Evolutionary conservation across 2,797 vertebrate genomes (phyloP), one percentile per base, ranked within the genome.

Genomic region (Chromobotia macracanthus): DNA sequence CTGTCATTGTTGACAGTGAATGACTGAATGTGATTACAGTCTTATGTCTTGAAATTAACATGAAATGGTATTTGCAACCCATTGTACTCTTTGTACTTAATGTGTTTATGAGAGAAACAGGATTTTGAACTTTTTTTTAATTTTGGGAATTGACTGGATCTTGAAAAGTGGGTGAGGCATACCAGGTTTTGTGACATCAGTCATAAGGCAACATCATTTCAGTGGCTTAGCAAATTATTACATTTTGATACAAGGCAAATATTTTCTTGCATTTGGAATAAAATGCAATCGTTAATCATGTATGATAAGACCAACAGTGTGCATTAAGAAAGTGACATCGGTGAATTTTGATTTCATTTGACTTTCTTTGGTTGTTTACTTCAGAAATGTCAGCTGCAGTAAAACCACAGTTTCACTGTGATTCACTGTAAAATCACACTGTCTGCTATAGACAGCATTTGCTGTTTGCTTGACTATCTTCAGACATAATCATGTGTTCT

Each of bases 381-480:
- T 44, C 41, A 44, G 41, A 44, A 44, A 44, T 10, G 9, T 44
- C 41, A 44, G 41, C 50, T 51, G 16, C 18, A 53, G 50, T n/a
- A 8, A 8, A 53, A 8, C 8, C 56, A 60, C 3, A 28, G 3
- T 60, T 13, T 31, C 53, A n/a, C n/a, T n/a, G n/a, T n/a, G n/a
- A n/a, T n/a, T n/a, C n/a, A n/a, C n/a, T n/a, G n/a, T n/a, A n/a
- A n/a, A n/a, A n/a, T n/a, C n/a, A n/a, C n/a, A n/a, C n/a, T 65
- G 16, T 71, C 23, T 15, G 64, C 67, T 19, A 60, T 60, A 66
- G 66, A 51, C 25, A 28, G 15, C 56, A 28, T 75, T 75, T 71
- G 35, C 72, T 74, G 55, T 11, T 63, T 23, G 11, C 61, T 67
- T 21, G 1, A 19, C 44, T 41, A 31, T 25, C 10, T 74, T 21